Base-by-base conservation (phyloP, 2,113 vertebrate genomes). In the Microcebus lehilahytsara region DNA sequence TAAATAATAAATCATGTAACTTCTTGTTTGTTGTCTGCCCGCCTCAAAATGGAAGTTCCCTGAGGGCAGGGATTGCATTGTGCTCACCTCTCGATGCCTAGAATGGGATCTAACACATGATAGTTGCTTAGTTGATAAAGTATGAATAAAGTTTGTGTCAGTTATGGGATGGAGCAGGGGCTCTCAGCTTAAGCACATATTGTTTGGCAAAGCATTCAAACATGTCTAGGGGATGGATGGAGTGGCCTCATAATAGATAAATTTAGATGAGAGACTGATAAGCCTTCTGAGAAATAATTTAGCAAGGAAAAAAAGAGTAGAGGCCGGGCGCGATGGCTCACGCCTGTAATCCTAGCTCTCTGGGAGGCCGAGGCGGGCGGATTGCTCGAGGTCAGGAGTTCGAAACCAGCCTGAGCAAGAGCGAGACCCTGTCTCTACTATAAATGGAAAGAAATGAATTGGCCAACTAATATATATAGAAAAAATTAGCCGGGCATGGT, bases 251-350 rank as follows among this genome's bases (percentile, higher is more conserved):
- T 75, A 75, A 95, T 10, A 19, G 13, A 88, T 92, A 6, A 85
- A 85, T 89, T 79, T 93, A 80, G 34, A 85, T 71, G 66, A 95
- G 17, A 19, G 62, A 75, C 37, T 90, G 46, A 92, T 75, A 95
- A 85, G n/a, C 10, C 32, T 95, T 96, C 51, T 95, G n/a, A 27
- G 53, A 79, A 84, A 92, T 25, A 91, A 93, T 94, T 37, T 27
- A 81, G 16, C 53, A 51, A 64, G 53, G 3, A 40, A 42, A 34
- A 37, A 71, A 34, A 75, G 22, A 58, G 46, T 92, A 34, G 90
- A 96, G 14, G 51, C 13, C 32, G 37, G 37, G 37, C 37, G 37
- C 2, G 37, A 37, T 37, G 37, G 37, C 37, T 37, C 37, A 37
- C 37, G 37, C 37, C 37, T 37, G 37, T 37, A 37, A 37, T 37